phyloP scores from a whole-genome alignment of 2,113 vertebrate species.

The Craseonycteris thonglongyai region DNA sequence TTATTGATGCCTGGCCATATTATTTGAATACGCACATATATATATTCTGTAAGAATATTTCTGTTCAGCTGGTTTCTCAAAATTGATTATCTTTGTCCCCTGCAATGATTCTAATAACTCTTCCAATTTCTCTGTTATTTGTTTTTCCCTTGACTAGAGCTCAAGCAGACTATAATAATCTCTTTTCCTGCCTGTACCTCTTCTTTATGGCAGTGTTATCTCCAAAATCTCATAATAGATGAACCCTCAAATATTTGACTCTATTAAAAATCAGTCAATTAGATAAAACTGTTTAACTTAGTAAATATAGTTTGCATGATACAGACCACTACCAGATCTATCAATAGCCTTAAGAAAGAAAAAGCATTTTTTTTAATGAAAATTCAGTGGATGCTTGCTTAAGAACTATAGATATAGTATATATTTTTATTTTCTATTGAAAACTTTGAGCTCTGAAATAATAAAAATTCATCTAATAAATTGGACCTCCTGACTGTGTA shows the following conservation, averaged over 20 bases:
- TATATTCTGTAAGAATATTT: background rate
- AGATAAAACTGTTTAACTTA: background rate
- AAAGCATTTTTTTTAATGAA: background rate
- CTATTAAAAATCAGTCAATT: background rate
- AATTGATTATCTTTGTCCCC: background rate
- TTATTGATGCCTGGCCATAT: background rate
- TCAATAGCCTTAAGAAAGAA: background rate
- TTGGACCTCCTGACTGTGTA: background rate
- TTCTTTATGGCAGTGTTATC: background rate
- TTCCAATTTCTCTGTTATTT: background rate
- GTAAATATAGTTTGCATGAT: background rate
- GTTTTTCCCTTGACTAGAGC: background rate
- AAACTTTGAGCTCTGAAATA: background rate
- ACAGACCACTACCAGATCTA: background rate
- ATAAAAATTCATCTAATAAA: background rate
- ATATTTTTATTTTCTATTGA: background rate
- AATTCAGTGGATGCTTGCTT: background rate
- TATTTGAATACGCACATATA: background rate
- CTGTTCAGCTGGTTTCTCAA: background rate
- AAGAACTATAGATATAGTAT: background rate
- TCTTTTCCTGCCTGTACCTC: background rate
- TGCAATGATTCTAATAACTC: background rate
- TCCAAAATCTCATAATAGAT: background rate
- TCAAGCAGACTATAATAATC: background rate
- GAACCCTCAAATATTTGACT: background rate